Evolutionary conservation across 2,113 vertebrate genomes (phyloP).

Genomic region (Phyllopteryx taeniolatus): DNA sequence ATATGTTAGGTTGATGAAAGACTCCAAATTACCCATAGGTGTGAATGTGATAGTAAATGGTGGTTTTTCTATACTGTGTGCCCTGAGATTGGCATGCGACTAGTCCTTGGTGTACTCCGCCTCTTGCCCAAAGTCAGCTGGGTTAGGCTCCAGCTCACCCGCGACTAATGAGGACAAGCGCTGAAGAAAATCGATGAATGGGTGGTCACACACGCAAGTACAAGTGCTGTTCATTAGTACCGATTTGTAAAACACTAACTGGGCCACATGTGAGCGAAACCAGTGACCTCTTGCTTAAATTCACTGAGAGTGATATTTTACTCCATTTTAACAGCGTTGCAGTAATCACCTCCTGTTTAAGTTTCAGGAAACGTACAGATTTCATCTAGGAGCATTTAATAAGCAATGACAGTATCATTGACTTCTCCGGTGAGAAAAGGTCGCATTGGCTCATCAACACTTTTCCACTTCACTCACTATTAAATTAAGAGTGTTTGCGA

Average conservation of each 20-base stretch:
- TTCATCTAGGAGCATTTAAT: conserved; percentile 4
- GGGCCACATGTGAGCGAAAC: not conserved
- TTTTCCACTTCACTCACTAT: not conserved
- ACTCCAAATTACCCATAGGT: not conserved
- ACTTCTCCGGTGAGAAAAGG: not conserved
- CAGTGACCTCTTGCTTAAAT: not conserved
- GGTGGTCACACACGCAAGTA: not conserved
- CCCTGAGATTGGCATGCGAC: not conserved
- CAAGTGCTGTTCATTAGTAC: not conserved
- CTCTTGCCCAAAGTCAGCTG: not conserved
- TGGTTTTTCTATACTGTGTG: not conserved
- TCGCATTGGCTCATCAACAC: not conserved
- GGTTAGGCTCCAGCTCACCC: no score
- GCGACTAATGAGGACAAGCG: not conserved
- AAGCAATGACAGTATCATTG: not conserved
- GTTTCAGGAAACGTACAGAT: conserved; percentile 1
- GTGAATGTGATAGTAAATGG: not conserved
- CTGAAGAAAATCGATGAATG: not conserved
- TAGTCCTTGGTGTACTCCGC: not conserved
- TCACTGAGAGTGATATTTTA: not conserved
- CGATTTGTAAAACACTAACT: not conserved
- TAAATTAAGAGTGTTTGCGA: not conserved
- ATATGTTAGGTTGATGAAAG: not conserved
- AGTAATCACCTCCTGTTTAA: not conserved
- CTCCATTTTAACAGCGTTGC: not conserved